Conservation (phyloP, 2,113 vertebrate genomes). For the Anser cygnoides region DNA sequence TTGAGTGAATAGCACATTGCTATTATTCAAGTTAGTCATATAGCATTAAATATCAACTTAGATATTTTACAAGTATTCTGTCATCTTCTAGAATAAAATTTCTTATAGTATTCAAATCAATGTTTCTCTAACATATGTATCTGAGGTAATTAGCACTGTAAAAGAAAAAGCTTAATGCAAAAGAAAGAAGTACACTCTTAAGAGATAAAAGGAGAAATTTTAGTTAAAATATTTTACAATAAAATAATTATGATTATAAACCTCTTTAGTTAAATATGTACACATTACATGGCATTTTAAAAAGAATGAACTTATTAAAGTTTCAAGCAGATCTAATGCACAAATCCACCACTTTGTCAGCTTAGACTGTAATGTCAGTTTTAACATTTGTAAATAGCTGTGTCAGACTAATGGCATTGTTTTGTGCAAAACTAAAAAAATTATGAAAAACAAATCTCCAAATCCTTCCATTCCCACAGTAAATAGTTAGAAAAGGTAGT, state of each 20-base stretch:
- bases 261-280: conserved; percentile 91
- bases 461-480: conserved; percentile 67
- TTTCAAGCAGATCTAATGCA: conserved; percentile 77
- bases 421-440: conserved; percentile 80
- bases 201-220: conserved; percentile 78
- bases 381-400: conserved; percentile 75
- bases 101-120: not conserved
- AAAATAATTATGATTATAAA: conserved; percentile 91
- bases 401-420: conserved; percentile 77
- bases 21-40: not conserved
- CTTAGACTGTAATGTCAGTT: conserved; percentile 78
- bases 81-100: not conserved
- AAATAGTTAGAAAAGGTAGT: conserved; percentile 72
- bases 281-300: conserved; percentile 82
- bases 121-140: not conserved
- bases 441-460: conserved; percentile 66
- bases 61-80: not conserved
- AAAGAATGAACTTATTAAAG: conserved; percentile 77
- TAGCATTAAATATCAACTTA: not conserved
- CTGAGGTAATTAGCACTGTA: conserved; percentile 51
- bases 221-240: conserved; percentile 90
- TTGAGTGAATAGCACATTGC: not conserved
- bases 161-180: conserved; percentile 55
- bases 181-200: conserved; percentile 74
- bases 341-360: conserved; percentile 72